Percentiles rank a stretch among this genome's conserved stretches.
phyloP scores from a whole-genome alignment of 2,888 invertebrate species.

The Meteorus colon region DNA sequence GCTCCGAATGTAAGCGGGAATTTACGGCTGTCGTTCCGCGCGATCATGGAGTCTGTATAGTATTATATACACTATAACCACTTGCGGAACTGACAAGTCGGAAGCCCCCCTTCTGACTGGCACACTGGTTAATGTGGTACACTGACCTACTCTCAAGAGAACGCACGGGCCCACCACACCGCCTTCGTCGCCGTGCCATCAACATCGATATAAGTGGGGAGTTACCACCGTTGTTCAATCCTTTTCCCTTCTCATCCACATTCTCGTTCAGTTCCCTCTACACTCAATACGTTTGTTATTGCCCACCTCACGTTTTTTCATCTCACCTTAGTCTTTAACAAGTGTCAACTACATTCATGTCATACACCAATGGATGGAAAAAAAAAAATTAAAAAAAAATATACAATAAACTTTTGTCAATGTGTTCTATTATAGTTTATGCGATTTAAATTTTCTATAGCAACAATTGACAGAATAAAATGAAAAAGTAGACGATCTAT shows the following conservation, averaged over 20 bases:
- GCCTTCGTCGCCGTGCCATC: constrained; percentile 49
- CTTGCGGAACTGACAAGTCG: constrained; percentile 59
- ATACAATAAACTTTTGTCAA: constrained; percentile 27
- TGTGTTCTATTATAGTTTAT: background rate
- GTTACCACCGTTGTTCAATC: constrained; percentile 52
- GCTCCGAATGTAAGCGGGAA: constrained; percentile 22
- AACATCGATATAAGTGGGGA: constrained; percentile 33
- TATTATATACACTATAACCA: constrained; percentile 42
- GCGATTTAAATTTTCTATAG: background rate
- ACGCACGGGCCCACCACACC: constrained; percentile 54
- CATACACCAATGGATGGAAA: constrained; percentile 20
- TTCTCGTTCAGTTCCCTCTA: constrained; percentile 23
- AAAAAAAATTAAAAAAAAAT: background rate
- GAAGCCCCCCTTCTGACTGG: constrained; percentile 52
- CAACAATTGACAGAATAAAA: background rate
- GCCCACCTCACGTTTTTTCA: constrained; percentile 25
- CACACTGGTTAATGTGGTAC: constrained; percentile 71
- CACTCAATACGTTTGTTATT: constrained; percentile 8
- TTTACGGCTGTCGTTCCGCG: constrained; percentile 12
- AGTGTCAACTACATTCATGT: constrained; percentile 38
- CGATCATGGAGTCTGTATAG: constrained; percentile 26
- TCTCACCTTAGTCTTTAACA: constrained; percentile 45
- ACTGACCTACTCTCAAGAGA: constrained; percentile 72
- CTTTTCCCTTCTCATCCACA: constrained; percentile 43
- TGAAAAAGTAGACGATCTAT: background rate